Evolutionary conservation across 2,113 vertebrate genomes (phyloP), one percentile per base, ranked within the genome.

Genomic region (Odontesthes bonariensis): DNA sequence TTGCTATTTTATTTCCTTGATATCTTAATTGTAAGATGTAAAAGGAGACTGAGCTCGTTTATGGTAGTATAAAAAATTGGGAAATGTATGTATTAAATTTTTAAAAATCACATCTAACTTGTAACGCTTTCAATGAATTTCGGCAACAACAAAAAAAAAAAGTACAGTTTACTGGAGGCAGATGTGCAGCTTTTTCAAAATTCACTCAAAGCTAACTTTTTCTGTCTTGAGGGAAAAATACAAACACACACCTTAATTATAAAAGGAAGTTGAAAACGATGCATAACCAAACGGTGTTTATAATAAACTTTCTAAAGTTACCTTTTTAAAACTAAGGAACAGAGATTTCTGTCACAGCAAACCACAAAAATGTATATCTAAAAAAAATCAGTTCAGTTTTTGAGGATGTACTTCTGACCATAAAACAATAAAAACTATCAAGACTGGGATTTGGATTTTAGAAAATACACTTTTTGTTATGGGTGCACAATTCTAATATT

Each of bases 381-480:
- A 10, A 38, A 38, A 38, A 10, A 38, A 69, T 8, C 11, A 40
- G 16, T 60, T 60, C 6, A 23, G 32, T 53, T 69, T 63, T 46
- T 44, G 0, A 69, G 69, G 6, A 61, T 33, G 17, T 49, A 35
- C 47, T 12, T 60, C 17, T 42, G n/a, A 33, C 9, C 49, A 38
- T 14, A 44, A 40, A 42, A 22, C 57, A 60, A 61, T 14, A 31
- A 31, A 52, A 60, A 38, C 8, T 42, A 3, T 32, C 5, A 19
- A 7, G 9, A 23, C 35, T 38, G 10, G 2, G 35, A 38, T 38
- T 38, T 38, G 35, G 35, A 38, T 38, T 38, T 38, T 8, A 38
- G 35, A 38, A 38, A 73, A 76, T 42, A 55, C 19, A 61, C 8
- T 62, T 58, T 27, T 27, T 66, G 16, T 58, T 54, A 31, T 58